phyloP scores from a whole-genome alignment of 2,113 vertebrate genomes.

The Gopherus flavomarginatus region DNA sequence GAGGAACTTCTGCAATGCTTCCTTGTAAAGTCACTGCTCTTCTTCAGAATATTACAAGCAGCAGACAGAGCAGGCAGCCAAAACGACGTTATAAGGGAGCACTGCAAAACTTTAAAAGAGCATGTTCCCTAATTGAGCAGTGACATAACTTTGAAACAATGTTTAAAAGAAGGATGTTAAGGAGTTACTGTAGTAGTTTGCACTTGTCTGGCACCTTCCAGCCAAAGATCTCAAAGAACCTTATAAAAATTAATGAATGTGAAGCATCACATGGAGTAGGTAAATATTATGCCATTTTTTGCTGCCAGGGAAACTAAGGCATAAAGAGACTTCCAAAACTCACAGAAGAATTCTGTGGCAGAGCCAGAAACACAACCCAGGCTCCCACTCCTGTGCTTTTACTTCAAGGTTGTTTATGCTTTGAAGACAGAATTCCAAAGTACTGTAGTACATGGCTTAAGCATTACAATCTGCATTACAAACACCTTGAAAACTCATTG shows the following conservation, averaged over 20 bases:
- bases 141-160: no score
- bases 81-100: no score
- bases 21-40: no score
- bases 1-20: no score
- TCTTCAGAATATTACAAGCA: no score
- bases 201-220: neutral
- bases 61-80: no score
- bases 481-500: neutral
- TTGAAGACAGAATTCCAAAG: neutral
- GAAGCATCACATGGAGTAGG: neutral
- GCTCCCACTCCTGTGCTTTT: neutral
- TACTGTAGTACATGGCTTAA: neutral
- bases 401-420: rapidly evolving
- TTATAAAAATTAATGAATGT: neutral
- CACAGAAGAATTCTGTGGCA: neutral
- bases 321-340: neutral
- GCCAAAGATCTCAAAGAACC: neutral
- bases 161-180: no score
- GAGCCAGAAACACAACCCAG: neutral
- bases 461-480: neutral
- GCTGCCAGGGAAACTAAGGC: neutral
- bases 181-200: neutral
- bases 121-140: no score
- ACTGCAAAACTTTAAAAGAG: no score
- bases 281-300: neutral